These are phyloP conservation scores for Centruroides vittatus DNA, from an alignment of 1,140 invertebrate species.

Conservation along the genomic window DNA sequence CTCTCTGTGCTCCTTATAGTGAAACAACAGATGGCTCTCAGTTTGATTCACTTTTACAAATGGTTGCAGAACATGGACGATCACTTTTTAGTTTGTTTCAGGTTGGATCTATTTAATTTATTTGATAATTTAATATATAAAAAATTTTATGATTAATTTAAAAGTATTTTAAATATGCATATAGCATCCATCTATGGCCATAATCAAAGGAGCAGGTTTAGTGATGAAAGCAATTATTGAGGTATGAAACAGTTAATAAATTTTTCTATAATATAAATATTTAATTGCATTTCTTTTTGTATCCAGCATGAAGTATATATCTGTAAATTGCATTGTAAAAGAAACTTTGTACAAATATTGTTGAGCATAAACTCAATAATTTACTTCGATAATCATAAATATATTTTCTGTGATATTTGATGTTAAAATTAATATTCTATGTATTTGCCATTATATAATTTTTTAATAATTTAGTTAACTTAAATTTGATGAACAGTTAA, in stretches of 20 bases:
- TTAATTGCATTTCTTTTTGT: not conserved
- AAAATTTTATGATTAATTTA: not conserved
- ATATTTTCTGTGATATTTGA: too few relatives aligned
- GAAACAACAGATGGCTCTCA: constrained; percentile 97
- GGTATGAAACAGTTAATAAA: constrained; percentile 18
- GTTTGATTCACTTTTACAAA: constrained; percentile 86
- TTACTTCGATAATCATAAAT: too few relatives aligned
- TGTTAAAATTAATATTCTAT: too few relatives aligned
- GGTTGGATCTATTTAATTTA: constrained; percentile 29
- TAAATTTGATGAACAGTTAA: too few relatives aligned
- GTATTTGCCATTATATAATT: too few relatives aligned
- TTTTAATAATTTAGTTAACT: too few relatives aligned
- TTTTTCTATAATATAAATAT: not conserved
- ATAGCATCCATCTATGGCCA: constrained; percentile 88
- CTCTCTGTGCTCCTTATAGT: constrained; percentile 94
- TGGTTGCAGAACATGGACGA: constrained; percentile 81
- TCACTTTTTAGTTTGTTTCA: constrained; percentile 88
- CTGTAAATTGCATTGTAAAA: too few relatives aligned
- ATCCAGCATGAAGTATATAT: too few relatives aligned
- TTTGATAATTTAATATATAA: not conserved
- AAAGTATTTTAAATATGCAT: constrained; percentile 10
- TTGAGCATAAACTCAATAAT: too few relatives aligned
- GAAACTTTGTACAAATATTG: too few relatives aligned
- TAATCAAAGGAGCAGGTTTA: constrained; percentile 94
- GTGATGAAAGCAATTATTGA: constrained; percentile 96